Evolutionary conservation across 2,113 vertebrate species (phyloP).

Genomic region (Halichoeres trimaculatus): DNA sequence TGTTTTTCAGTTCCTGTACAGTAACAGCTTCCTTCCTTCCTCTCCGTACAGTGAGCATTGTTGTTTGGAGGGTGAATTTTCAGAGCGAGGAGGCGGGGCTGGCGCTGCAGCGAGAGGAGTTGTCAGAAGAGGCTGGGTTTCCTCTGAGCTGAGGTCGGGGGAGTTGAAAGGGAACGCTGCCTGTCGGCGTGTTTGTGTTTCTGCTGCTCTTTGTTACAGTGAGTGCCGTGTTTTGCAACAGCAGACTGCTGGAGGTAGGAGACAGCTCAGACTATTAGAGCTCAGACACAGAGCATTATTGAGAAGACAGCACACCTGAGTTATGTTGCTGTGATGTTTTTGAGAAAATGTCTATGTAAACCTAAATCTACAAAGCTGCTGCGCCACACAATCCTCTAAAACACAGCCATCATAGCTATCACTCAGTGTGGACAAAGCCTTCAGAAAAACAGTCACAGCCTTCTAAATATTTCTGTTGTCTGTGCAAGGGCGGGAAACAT

Average conservation of each 20-base stretch:
- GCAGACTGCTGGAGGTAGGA: slow-evolving; percentile 64
- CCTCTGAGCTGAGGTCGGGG: slow-evolving; percentile 25
- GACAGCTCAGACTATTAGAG: background rate
- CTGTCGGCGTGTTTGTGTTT: slow-evolving; percentile 63
- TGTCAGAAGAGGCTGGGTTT: slow-evolving; percentile 31
- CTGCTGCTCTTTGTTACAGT: slow-evolving; percentile 63
- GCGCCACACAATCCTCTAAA: background rate
- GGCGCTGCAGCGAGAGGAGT: slow-evolving; percentile 10
- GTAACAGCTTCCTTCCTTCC: background rate
- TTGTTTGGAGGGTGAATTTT: background rate
- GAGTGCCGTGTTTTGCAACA: slow-evolving; percentile 74
- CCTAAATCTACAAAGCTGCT: background rate
- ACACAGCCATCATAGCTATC: background rate
- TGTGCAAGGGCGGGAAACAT: too few relatives aligned
- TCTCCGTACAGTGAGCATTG: background rate
- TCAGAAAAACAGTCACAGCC: too few relatives aligned
- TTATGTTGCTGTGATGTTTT: background rate
- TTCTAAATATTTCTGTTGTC: too few relatives aligned
- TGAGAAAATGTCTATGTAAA: background rate
- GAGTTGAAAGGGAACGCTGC: slow-evolving; percentile 59
- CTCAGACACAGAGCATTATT: slow-evolving; percentile 70
- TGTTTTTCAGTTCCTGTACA: background rate
- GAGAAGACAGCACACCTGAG: slow-evolving; percentile 21
- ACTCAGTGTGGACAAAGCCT: too few relatives aligned
- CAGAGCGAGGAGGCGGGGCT: background rate